phyloP scores from a whole-genome alignment of 2,113 vertebrate species.

The Heterotilapia buettikoferi region DNA sequence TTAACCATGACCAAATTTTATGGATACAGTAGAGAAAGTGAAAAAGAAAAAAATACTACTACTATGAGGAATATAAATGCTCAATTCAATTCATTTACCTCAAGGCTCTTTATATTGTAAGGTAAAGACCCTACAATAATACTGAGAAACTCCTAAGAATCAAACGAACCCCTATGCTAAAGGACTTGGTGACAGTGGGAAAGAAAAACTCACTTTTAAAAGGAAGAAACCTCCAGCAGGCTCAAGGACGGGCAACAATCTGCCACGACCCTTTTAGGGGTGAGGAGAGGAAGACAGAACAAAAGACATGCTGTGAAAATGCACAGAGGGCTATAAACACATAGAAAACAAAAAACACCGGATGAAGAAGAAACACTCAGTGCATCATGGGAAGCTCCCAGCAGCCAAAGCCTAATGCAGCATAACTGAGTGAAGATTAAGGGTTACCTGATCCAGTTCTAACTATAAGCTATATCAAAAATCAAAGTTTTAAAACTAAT shows the following conservation, averaged over 20 bases:
- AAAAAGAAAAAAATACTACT: background rate
- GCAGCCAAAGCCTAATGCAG: background rate
- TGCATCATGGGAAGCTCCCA: background rate
- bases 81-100: background rate
- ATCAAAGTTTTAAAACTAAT: background rate
- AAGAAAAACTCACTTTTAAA: background rate
- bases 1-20: background rate
- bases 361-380: background rate
- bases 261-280: fast-evolving
- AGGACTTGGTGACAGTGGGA: background rate
- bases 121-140: background rate
- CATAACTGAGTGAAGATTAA: background rate
- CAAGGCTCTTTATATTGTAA: background rate
- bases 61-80: background rate
- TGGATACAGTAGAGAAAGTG: background rate
- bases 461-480: background rate
- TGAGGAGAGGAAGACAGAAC: background rate
- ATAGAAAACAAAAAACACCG: background rate
- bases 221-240: fast-evolving
- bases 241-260: background rate
- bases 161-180: background rate
- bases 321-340: background rate
- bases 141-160: background rate
- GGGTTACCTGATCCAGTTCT: background rate
- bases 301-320: background rate